A percentile compares a stretch with the other conserved stretches of the same genome.
phyloP scores from a whole-genome alignment of 1,140 invertebrate species.

The Maniola jurtina region DNA sequence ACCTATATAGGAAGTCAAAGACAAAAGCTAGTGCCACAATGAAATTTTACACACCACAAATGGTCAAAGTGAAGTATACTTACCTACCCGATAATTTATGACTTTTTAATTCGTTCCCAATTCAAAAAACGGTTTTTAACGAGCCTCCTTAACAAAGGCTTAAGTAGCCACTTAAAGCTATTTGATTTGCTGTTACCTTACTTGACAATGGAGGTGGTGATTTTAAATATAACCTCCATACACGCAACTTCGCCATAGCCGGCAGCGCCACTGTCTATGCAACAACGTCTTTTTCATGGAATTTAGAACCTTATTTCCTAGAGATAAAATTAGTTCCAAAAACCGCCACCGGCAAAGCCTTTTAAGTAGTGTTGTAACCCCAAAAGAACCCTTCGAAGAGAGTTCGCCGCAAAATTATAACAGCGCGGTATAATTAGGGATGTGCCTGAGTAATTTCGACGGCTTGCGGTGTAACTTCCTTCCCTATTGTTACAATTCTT shows the following conservation, averaged over 20 bases:
- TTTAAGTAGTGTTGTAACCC: not conserved
- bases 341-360: not conserved
- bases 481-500: constrained; percentile 60
- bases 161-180: constrained; percentile 51
- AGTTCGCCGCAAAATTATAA: constrained; percentile 64
- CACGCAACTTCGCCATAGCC: not conserved
- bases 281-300: not conserved
- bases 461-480: constrained; percentile 68
- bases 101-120: constrained; percentile 44
- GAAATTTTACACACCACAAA: constrained; percentile 24
- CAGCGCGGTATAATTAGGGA: constrained; percentile 71
- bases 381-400: constrained; percentile 32
- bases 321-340: not conserved
- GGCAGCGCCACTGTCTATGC: not conserved
- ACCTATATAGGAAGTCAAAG: too few species aligned
- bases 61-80: constrained; percentile 36
- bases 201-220: constrained; percentile 57
- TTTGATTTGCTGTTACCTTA: constrained; percentile 57
- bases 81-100: constrained; percentile 51
- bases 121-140: constrained; percentile 49
- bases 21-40: not conserved
- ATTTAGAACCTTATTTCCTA: not conserved
- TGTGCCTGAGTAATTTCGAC: constrained; percentile 56
- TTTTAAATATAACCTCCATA: constrained; percentile 30
- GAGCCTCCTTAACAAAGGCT: constrained; percentile 44